A percentile compares a stretch with the other conserved stretches of the same genome.
phyloP scores from a whole-genome alignment of 2,113 vertebrate genomes.

The Grallaria varia region DNA sequence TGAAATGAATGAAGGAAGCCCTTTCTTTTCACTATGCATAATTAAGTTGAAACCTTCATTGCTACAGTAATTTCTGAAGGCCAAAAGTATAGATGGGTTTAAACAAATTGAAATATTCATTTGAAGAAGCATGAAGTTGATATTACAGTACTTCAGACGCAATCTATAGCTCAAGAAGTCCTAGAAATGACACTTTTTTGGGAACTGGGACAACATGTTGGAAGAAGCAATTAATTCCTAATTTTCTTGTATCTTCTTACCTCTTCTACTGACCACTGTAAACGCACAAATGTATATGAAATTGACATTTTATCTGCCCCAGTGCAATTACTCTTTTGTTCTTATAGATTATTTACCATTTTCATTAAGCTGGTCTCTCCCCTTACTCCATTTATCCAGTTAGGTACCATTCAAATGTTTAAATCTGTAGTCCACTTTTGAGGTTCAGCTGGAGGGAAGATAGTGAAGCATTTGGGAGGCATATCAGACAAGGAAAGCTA shows the following conservation, averaged over 20 bases:
- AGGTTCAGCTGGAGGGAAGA: neutral
- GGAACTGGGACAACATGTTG: neutral
- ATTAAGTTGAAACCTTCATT: neutral
- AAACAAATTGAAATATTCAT: neutral
- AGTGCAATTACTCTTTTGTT: neutral
- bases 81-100: neutral
- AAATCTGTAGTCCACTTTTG: neutral
- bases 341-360: neutral
- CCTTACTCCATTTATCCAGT: neutral
- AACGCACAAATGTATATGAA: neutral
- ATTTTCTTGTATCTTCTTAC: neutral
- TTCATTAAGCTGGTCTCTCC: neutral
- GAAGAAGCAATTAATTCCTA: neutral
- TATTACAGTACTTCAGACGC: neutral
- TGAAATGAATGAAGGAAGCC: neutral
- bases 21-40: neutral
- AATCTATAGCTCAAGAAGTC: neutral
- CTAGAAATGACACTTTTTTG: neutral
- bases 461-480: neutral
- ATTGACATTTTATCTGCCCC: neutral
- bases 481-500: neutral
- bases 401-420: neutral
- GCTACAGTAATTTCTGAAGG: neutral
- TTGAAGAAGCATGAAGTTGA: neutral
- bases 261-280: neutral